A percentile compares a stretch with the other conserved stretches of the same genome.
Evolutionary conservation across 2,113 vertebrate genomes (phyloP).

Genomic region (Ceyx cyanopectus): DNA sequence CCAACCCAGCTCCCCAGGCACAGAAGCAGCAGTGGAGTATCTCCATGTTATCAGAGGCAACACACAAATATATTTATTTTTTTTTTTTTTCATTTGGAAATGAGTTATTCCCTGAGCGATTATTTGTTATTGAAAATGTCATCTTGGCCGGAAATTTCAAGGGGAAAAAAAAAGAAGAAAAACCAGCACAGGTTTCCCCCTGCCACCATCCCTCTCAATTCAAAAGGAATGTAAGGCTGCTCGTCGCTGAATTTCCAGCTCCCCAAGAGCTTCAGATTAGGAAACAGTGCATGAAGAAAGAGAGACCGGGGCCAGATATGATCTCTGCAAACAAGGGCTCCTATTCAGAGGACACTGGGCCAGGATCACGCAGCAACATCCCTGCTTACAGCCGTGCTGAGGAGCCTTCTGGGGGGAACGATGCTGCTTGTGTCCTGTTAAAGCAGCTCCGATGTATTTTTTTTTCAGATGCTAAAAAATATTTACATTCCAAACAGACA

Average conservation of each 20-base stretch:
- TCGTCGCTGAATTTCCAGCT: neutral
- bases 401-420: neutral
- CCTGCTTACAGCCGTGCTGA: neutral
- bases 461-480: neutral
- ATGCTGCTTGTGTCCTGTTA: rapidly evolving
- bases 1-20: neutral
- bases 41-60: neutral
- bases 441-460: neutral
- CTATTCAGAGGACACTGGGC: neutral
- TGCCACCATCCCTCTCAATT: neutral
- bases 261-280: neutral
- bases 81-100: neutral
- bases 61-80: neutral
- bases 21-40: neutral
- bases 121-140: neutral
- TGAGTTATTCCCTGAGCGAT: neutral
- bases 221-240: neutral
- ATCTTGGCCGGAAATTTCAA: neutral
- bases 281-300: neutral
- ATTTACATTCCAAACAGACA: constrained; percentile 38
- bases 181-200: rapidly evolving
- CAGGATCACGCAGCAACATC: neutral
- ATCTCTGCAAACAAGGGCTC: neutral
- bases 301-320: neutral
- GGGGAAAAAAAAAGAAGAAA: neutral